Base-by-base conservation (phyloP, 1,140 invertebrate species). In the Drosophila setifemur region DNA sequence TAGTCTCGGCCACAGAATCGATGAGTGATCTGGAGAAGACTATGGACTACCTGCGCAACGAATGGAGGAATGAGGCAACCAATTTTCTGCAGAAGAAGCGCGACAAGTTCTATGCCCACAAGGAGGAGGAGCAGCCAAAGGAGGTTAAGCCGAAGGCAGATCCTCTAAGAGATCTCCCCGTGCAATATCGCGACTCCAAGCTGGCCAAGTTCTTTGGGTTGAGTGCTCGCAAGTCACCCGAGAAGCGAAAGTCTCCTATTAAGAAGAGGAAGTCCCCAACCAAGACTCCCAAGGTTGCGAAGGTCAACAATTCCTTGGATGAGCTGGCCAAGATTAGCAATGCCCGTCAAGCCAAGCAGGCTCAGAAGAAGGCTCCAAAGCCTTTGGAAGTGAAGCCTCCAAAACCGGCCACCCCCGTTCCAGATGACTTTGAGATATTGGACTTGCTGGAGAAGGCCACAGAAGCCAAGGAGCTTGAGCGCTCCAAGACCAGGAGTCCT, bases 51-150 rank as follows among this genome's bases (percentile, higher is more conserved):
- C 63, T 90, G 44, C 75, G 87, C 26, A 79, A 83, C 2, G 89
- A 89, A 48, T 90, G 89, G 89, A 88, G 87, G 16, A 90, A 55
- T 37, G 89, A 90, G 31, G 89, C 89, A 4, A 89, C 89, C 0
- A 89, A 89, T 28, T 90, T 90, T 18, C 37, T 90, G 35, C 86
- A 90, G 35, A 89, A 75, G 29, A 90, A 90, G 45, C 69, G 89
- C 0, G 66, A 86, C n/a, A 83, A 71, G 16, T 90, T 88, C 28
- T 90, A 76, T 47, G 70, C 79, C 3, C 48, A 90, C 16, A 73
- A 78, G 28, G 67, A 73, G 12, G 78, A 85, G 7, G 37, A 77
- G 7, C 43, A 77, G 9, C 45, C 52, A 25, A 67, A 77, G 23
- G 35, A 54, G 31, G 39, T n/a, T 9, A 73, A 28, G 3, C n/a